Evolutionary conservation across 2,888 invertebrate genomes (phyloP), one percentile per base, ranked within the genome.

Genomic region (Brassicogethes aeneus): DNA sequence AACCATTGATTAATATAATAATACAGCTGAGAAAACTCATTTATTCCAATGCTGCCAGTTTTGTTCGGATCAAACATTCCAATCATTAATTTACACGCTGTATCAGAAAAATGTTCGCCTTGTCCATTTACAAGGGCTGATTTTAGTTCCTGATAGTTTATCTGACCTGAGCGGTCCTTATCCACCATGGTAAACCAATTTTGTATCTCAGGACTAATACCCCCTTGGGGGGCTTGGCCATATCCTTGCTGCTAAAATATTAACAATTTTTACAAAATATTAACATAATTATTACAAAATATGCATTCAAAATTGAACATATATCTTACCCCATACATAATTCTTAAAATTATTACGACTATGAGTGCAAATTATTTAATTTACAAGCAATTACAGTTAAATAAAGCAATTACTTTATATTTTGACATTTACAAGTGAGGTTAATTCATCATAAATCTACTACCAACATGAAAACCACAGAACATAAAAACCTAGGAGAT

Each of bases 1-100:
- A 89, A 68, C 93, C 93, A 93, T 52, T 92, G 84, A 66, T 91
- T 91, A 23, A 93, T 80, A 59, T 92, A 93, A 41, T 78, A 81
- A 67, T 85, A 93, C 14, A 92, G 72, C 55, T 86, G 83, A 63
- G 87, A 85, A 62, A 93, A 93, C 65, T 91, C 91, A 49, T 76
- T 75, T 2, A 90, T 55, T 61, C 88, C 85, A 51, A 93, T 90
- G 15, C 83, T 82, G n/a, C 90, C 91, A 50, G 77, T 80, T 45
- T 80, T 80, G 58, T 90, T 87, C 54, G 79, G 79, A 61, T 92
- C 91, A 66, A 93, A 93, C 87, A 93, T 87, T 40, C 85, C 82
- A 53, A 93, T 89, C 91, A 93, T 91, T 16, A 92, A 71, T 53
- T 79, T 79, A 63, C 91, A 92, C 5, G 90, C 85, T 43, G 77